Percentiles rank a stretch among this genome's conserved stretches.
Conservation (phyloP, 2,797 vertebrate genomes). For the Acanthurus leucopareius region DNA sequence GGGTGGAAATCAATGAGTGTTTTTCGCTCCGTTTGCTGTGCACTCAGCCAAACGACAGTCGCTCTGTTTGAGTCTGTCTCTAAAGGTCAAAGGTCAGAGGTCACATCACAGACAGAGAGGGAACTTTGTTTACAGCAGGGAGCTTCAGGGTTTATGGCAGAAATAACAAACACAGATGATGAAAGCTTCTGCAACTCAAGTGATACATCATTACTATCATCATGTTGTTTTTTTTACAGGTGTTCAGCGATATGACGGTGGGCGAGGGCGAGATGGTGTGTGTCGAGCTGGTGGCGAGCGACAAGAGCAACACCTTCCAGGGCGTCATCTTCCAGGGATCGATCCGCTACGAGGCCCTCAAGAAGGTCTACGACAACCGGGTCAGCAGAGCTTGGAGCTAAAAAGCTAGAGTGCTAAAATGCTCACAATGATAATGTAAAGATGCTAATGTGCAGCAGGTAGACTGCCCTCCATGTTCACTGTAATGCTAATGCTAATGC, state of each 20-base stretch:
- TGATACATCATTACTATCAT: too few relatives aligned
- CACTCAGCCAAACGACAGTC: not conserved
- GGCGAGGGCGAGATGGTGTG: slow-evolving; percentile 99
- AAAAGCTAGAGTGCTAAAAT: not conserved
- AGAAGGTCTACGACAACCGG: slow-evolving; percentile 98
- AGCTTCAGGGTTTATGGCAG: too few relatives aligned
- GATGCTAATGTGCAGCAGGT: not conserved
- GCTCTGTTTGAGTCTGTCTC: too few relatives aligned
- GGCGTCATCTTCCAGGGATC: slow-evolving; percentile 99
- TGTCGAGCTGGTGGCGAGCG: slow-evolving; percentile 97
- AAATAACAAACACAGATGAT: not conserved
- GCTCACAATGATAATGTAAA: not conserved
- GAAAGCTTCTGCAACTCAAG: too few relatives aligned
- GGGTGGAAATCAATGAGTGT: slow-evolving; percentile 41
- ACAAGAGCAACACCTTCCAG: slow-evolving; percentile 96
- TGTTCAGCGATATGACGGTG: slow-evolving; percentile 97
- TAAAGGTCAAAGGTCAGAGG: too few relatives aligned
- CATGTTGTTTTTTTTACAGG: too few relatives aligned
- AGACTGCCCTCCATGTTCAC: too few relatives aligned
- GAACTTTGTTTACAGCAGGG: too few relatives aligned
- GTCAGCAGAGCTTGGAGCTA: slow-evolving; percentile 71
- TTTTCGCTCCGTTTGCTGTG: not conserved
- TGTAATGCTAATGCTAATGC: not conserved
- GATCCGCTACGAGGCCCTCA: slow-evolving; percentile 97
- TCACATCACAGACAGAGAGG: not conserved